Base-by-base conservation (phyloP, 2,797 vertebrate species). In the Serranus cabrilla region DNA sequence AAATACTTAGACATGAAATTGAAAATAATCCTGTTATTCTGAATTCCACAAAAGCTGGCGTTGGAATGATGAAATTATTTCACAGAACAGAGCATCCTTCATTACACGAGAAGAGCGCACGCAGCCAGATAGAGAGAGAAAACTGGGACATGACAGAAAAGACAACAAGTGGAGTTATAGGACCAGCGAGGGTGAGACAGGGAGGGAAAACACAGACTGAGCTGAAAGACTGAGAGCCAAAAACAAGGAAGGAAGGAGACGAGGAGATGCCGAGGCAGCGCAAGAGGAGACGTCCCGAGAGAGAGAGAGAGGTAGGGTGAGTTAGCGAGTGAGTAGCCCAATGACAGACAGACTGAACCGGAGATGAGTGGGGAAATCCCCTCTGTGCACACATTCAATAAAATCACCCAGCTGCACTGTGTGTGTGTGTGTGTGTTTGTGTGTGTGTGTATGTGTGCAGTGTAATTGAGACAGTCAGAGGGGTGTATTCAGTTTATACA, bases 281-380 rank as follows among this genome's bases (percentile, higher is more conserved):
- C 87, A 89, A 89, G 89, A 91, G 82, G 89, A 91, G 88, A 83
- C 56, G 81, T 89, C 89, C 86, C 84, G 2, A 71, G 90, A 80
- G 91, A 84, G 83, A 84, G 83, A 70, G 71, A 77, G 71, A 84
- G 88, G 88, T 73, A 78, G 85, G 73, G 89, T 70, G 86, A 82
- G 89, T 84, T 86, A 91, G 89, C 60, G 70, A 89, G 76, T 73
- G 90, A 91, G 85, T 82, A 84, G 88, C 84, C 83, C 81, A 91
- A 70, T 91, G 89, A 93, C 92, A 90, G 92, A 91, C 91, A 80
- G 88, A 83, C 75, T 81, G 85, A 87, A 89, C 83, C 83, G 86
- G 88, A 92, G 91, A 92, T 89, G 93, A 92, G 87, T 83, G 76
- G 88, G 93, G 93, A 93, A 94, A 94, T 93, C 92, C 93, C 94